Percentiles rank a stretch among this genome's conserved stretches.
Evolutionary conservation across 2,888 invertebrate genomes (phyloP).

Genomic region (Spodoptera littoralis): DNA sequence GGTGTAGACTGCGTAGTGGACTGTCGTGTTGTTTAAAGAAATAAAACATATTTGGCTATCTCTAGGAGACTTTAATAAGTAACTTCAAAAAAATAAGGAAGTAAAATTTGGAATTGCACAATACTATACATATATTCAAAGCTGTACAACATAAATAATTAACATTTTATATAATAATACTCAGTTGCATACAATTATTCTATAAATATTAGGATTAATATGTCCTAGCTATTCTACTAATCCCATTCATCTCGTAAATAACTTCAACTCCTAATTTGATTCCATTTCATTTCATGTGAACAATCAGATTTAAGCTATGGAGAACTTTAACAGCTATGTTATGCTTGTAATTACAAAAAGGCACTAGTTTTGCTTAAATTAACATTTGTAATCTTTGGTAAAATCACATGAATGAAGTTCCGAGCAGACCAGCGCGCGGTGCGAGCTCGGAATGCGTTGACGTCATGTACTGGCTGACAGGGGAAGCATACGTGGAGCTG

Average conservation of each 20-base stretch:
- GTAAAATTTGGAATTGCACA: slow-evolving; percentile 65
- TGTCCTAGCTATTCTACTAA: slow-evolving; percentile 38
- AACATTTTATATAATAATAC: slow-evolving; percentile 57
- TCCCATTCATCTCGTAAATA: slow-evolving; percentile 28
- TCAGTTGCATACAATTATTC: slow-evolving; percentile 36
- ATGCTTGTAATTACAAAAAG: slow-evolving; percentile 49
- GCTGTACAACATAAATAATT: slow-evolving; percentile 61
- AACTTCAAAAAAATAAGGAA: slow-evolving; percentile 59
- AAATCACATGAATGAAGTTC: slow-evolving; percentile 50
- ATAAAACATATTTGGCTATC: slow-evolving; percentile 52
- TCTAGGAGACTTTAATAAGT: slow-evolving; percentile 65
- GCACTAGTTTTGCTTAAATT: slow-evolving; percentile 57
- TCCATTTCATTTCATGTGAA: slow-evolving; percentile 38
- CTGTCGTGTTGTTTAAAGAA: slow-evolving; percentile 15
- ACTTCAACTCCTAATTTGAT: slow-evolving; percentile 20
- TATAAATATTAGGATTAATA: slow-evolving; percentile 41
- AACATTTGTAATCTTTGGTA: slow-evolving; percentile 53
- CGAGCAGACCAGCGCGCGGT: slow-evolving; percentile 9
- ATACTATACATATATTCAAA: slow-evolving; percentile 60
- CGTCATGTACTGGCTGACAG: background rate
- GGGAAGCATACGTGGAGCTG: slow-evolving; percentile 6
- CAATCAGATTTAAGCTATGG: slow-evolving; percentile 36
- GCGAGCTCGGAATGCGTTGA: background rate
- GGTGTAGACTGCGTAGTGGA: too few relatives aligned
- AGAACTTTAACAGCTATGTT: slow-evolving; percentile 38